These are phyloP conservation scores for Kuschelorhynchus macadamiae DNA, from an alignment of 2,888 invertebrate species.

Conservation along the genomic window DNA sequence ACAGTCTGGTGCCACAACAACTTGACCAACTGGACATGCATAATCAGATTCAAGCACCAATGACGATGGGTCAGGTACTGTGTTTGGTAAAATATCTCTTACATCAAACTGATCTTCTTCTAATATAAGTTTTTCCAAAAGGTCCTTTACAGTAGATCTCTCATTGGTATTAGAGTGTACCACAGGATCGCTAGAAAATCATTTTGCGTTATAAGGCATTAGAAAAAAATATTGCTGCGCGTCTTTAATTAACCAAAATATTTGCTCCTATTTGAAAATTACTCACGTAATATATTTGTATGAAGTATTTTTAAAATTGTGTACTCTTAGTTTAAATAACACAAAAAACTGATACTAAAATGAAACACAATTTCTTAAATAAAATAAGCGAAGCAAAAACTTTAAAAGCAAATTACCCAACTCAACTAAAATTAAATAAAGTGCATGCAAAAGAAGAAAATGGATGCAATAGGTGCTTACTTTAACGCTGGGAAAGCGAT, in stretches of 20 bases:
- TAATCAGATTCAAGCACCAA: slow-evolving; percentile 90
- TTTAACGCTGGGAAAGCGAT: slow-evolving; percentile 93
- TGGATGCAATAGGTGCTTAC: slow-evolving; percentile 73
- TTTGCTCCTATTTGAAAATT: no score
- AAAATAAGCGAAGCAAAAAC: no score
- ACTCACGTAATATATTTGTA: no score
- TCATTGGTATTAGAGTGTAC: slow-evolving; percentile 89
- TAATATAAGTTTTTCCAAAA: slow-evolving; percentile 90
- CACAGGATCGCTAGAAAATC: slow-evolving; percentile 83
- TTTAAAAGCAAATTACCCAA: no score
- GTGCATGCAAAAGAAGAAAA: slow-evolving; percentile 42
- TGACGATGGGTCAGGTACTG: slow-evolving; percentile 93
- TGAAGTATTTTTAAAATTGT: no score
- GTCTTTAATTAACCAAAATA: no score
- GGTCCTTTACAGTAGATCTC: slow-evolving; percentile 84
- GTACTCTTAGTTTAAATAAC: no score
- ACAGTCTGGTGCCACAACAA: slow-evolving; percentile 93
- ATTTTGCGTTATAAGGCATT: slow-evolving; percentile 7
- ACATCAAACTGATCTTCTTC: slow-evolving; percentile 96
- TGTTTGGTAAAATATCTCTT: slow-evolving; percentile 92
- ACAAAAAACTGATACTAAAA: no score
- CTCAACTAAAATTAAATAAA: no score
- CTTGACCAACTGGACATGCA: slow-evolving; percentile 93
- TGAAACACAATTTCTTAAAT: no score
- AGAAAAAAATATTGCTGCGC: no score